Percentiles rank a stretch among this genome's conserved stretches.
phyloP scores from a whole-genome alignment of 2,113 vertebrate species.

The Phalacrocorax pelagicus region DNA sequence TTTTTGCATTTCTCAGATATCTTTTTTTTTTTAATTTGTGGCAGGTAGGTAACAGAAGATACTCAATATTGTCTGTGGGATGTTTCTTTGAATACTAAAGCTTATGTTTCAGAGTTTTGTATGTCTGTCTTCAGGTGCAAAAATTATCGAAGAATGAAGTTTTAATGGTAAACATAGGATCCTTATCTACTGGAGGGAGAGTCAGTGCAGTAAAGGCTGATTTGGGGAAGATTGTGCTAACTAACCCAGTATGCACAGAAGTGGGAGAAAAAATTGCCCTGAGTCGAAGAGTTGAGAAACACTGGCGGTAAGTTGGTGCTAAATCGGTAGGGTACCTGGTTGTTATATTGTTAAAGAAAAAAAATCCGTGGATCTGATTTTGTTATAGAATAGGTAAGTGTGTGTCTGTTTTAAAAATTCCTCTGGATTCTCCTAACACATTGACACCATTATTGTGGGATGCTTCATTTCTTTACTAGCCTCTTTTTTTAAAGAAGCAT shows the following conservation, averaged over 20 bases:
- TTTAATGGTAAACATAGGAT: constrained; percentile 99
- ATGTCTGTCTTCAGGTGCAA: constrained; percentile 85
- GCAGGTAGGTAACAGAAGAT: not conserved
- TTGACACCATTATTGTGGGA: not conserved
- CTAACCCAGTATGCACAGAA: constrained; percentile 98
- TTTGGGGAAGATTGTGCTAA: constrained; percentile 96
- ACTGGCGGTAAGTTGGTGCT: constrained; percentile 90
- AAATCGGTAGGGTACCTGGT: not conserved
- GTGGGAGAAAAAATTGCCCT: constrained; percentile 98
- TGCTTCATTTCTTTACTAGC: not conserved
- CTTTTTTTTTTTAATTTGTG: not conserved
- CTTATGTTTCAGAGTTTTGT: not conserved
- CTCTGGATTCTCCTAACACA: not conserved
- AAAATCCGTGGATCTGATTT: not conserved
- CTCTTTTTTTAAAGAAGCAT: not conserved
- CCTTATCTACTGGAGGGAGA: constrained; percentile 93
- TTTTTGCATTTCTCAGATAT: not conserved
- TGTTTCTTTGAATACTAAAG: not conserved
- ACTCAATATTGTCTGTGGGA: not conserved
- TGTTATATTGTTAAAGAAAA: not conserved
- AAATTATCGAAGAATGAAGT: constrained; percentile 98
- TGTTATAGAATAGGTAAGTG: not conserved
- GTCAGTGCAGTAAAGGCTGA: constrained; percentile 98
- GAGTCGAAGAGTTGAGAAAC: constrained; percentile 97
- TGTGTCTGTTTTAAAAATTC: not conserved